Conservation (phyloP, 2,888 invertebrate species). For the Vanessa cardui region DNA sequence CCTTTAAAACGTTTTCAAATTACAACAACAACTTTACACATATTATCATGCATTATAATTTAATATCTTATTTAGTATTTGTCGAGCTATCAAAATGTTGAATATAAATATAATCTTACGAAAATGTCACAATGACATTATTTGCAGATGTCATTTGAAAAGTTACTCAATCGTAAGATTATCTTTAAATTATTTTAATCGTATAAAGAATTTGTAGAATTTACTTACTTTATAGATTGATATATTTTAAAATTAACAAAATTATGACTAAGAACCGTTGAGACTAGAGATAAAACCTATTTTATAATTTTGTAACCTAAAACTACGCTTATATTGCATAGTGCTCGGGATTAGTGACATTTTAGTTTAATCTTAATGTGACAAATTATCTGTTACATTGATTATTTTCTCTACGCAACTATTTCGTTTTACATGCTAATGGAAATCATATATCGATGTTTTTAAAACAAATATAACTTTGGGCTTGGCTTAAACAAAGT, state of each 20-base stretch:
- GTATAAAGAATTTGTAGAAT: conserved; percentile 27
- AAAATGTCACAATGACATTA: background rate
- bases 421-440: conserved; percentile 23
- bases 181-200: background rate
- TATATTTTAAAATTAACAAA: conserved; percentile 55
- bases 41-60: conserved; percentile 49
- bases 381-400: conserved; percentile 19
- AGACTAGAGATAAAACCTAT: conserved; percentile 78
- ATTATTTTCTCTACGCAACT: conserved; percentile 25
- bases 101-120: conserved; percentile 15
- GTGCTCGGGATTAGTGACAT: conserved; percentile 53
- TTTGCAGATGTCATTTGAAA: background rate
- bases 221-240: conserved; percentile 31
- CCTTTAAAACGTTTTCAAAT: conserved; percentile 40
- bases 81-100: conserved; percentile 21
- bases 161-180: background rate
- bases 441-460: conserved; percentile 54
- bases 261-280: conserved; percentile 71
- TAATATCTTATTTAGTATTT: conserved; percentile 49
- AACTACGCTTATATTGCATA: conserved; percentile 47
- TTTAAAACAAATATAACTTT: conserved; percentile 41
- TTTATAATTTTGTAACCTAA: conserved; percentile 49
- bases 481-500: background rate
- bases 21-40: conserved; percentile 49
- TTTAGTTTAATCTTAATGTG: conserved; percentile 40